A percentile compares a stretch with the other conserved stretches of the same genome.
phyloP scores from a whole-genome alignment of 1,140 invertebrate species.

The Aphaenogaster floridana region DNA sequence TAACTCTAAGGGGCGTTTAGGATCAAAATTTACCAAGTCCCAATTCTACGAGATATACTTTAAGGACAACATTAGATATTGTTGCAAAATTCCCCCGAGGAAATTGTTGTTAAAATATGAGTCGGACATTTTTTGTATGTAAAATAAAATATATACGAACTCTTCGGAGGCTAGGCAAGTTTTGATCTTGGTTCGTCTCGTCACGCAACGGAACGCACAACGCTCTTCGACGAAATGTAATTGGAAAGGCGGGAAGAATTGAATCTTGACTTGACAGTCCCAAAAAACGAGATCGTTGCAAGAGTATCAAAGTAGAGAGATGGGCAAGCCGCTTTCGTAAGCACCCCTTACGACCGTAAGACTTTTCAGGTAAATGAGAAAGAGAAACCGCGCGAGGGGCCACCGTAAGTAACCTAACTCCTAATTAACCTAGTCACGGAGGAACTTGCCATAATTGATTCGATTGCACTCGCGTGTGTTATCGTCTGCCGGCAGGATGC shows the following conservation, averaged over 20 bases:
- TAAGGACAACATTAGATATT: not conserved
- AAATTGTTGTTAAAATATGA: not conserved
- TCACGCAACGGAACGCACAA: not conserved
- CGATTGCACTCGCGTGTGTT: slow-evolving; percentile 56
- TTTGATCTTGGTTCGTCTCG: slow-evolving; percentile 34
- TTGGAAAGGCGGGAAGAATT: slow-evolving; percentile 10
- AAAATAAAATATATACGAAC: not conserved
- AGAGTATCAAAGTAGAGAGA: not conserved
- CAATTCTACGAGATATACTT: not conserved
- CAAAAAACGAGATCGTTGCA: not conserved
- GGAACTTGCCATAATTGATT: slow-evolving; percentile 73
- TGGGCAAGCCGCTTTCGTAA: slow-evolving; percentile 15
- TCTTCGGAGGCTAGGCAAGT: not conserved
- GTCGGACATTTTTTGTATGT: slow-evolving; percentile 13
- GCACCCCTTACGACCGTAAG: slow-evolving; percentile 37
- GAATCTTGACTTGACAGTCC: not conserved
- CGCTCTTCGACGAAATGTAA: slow-evolving; percentile 18
- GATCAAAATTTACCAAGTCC: slow-evolving; percentile 10
- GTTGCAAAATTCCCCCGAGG: not conserved
- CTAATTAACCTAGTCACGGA: slow-evolving; percentile 75
- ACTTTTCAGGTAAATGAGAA: not conserved
- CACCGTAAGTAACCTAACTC: slow-evolving; percentile 75
- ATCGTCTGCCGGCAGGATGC: not conserved
- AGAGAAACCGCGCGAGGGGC: slow-evolving; percentile 75
- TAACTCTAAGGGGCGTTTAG: not conserved